Evolutionary conservation across 2,113 vertebrate species (phyloP).

Genomic region (Tauraco erythrolophus): DNA sequence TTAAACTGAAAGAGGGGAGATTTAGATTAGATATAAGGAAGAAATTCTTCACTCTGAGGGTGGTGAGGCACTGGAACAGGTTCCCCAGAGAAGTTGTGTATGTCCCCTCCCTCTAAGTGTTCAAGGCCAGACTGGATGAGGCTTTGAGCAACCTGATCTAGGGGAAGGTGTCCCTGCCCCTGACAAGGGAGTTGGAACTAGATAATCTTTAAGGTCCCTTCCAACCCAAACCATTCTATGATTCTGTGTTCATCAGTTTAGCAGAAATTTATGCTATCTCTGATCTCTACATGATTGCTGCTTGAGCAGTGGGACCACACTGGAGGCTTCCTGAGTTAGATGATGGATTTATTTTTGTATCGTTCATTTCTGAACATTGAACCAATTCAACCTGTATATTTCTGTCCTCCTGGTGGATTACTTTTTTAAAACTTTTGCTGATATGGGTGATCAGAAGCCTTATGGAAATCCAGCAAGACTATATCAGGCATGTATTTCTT

Average conservation of each 20-base stretch:
- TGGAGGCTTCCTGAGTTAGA: background rate
- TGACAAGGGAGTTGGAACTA: too few species aligned
- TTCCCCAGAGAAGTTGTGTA: too few species aligned
- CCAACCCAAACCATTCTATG: too few species aligned
- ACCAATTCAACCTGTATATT: background rate
- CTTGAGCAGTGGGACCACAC: background rate
- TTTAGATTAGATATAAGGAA: too few species aligned
- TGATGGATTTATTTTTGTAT: background rate
- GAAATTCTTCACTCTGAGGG: too few species aligned
- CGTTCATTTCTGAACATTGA: background rate
- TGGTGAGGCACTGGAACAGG: too few species aligned
- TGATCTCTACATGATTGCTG: background rate
- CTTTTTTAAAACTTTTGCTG: background rate
- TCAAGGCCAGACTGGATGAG: too few species aligned
- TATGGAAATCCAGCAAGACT: background rate
- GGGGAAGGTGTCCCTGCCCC: too few species aligned
- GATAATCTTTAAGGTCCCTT: too few species aligned
- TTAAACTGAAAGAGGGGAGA: too few species aligned
- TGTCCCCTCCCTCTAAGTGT: too few species aligned
- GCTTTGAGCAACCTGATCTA: too few species aligned
- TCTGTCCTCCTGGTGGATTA: background rate
- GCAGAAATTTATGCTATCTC: background rate
- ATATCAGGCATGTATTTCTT: background rate
- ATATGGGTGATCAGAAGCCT: background rate
- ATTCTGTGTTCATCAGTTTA: background rate